Base-by-base conservation (phyloP, 2,888 invertebrate species). In the Polia nebulosa region DNA sequence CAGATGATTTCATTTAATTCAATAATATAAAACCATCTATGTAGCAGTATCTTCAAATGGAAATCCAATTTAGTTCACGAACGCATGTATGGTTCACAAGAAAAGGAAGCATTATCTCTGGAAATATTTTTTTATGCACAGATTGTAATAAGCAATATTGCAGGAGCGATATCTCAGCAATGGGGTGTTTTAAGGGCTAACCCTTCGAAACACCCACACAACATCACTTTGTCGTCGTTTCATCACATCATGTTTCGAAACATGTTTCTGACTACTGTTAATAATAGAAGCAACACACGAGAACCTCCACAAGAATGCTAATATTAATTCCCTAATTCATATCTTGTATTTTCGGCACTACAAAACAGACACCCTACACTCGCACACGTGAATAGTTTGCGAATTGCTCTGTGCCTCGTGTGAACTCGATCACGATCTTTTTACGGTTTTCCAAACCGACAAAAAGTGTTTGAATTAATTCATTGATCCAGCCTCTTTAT, bases 361-460 rank as follows among this genome's bases (percentile, higher is more conserved):
- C 70, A 66, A 27, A 70, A 78, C 90, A 76, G 91, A 78, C 86
- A 86, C 87, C 87, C 85, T 89, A 90, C 83, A 74, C 32, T 32
- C 63, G 72, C 78, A 90, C 90, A 92, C 93, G 92, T 93, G 93
- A 92, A 87, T 85, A 86, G 89, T 89, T 91, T 90, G 92, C 93
- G 80, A 93, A 93, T 89, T 85, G 85, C 77, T 85, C 82, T 85
- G 78, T 85, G 86, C 85, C 86, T 84, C 92, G 93, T 94, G 94
- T 92, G 94, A 94, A 92, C 91, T 89, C 82, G 86, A 89, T 88
- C 89, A 88, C 86, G 81, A 83, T 78, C 83, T 90, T 90, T 90
- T 91, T 90, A 90, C 81, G 79, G 85, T 88, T 90, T 91, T 89
- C 80, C 73, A 82, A 76, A 75, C 82, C 72, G 68, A 83, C 87